phyloP scores from a whole-genome alignment of 1,140 invertebrate genomes.

The Galendromus occidentalis region DNA sequence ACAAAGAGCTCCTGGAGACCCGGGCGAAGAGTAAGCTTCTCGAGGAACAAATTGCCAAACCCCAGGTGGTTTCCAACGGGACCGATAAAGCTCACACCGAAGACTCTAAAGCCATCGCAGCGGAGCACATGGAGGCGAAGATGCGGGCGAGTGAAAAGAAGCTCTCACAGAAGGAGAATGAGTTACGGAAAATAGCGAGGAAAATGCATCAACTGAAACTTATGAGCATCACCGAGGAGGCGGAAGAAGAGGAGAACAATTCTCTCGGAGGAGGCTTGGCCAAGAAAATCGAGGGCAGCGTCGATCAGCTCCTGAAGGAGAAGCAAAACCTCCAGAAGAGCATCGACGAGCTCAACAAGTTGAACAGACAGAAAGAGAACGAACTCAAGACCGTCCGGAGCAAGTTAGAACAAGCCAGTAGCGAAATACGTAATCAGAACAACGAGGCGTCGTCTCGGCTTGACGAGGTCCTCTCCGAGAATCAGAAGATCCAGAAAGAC shows the following conservation, averaged over 20 bases:
- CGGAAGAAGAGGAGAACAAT: not conserved
- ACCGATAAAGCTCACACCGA: not conserved
- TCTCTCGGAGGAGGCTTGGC: not conserved
- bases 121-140: not conserved
- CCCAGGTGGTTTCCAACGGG: not conserved
- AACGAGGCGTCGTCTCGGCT: too few species aligned
- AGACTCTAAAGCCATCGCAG: not conserved
- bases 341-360: constrained; percentile 9
- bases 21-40: not conserved
- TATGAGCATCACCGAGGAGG: constrained; percentile 7
- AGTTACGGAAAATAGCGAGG: constrained; percentile 9
- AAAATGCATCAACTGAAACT: constrained; percentile 15
- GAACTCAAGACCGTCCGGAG: too few species aligned
- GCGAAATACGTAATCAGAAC: too few species aligned
- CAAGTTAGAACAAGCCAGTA: too few species aligned
- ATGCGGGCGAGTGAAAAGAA: constrained; percentile 5
- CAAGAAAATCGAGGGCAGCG: constrained; percentile 13
- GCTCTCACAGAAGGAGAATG: not conserved
- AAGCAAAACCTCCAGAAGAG: constrained; percentile 11
- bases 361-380: not conserved
- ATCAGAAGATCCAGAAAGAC: too few species aligned
- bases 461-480: too few species aligned
- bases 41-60: not conserved
- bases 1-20: not conserved
- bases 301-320: constrained; percentile 14